Percentiles rank a stretch among this genome's conserved stretches.
Evolutionary conservation across 2,888 invertebrate genomes (phyloP).

Genomic region (Zygogramma bicolorata): DNA sequence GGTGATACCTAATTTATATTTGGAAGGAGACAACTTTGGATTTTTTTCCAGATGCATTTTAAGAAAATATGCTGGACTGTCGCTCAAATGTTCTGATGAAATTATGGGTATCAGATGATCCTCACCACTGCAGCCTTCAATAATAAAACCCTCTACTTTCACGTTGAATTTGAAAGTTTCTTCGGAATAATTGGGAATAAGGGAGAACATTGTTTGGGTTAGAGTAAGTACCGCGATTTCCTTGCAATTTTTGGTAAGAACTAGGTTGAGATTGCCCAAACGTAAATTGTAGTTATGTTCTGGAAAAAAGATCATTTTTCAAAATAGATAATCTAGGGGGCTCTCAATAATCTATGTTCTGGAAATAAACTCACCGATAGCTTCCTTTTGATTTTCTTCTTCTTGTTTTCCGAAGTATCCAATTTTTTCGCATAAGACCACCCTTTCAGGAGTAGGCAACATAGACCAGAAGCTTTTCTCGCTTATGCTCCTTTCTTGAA

Average conservation of each 20-base stretch:
- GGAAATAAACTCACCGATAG: conserved; percentile 51
- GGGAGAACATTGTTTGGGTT: conserved; percentile 72
- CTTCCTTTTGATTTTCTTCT: conserved; percentile 37
- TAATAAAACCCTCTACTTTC: conserved; percentile 78
- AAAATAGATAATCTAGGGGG: too few species aligned
- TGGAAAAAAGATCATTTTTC: conserved; percentile 58
- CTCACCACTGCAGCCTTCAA: conserved; percentile 80
- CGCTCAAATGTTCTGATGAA: conserved; percentile 72
- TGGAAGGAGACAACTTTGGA: conserved; percentile 74
- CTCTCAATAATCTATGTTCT: too few species aligned
- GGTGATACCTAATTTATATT: conserved; percentile 73
- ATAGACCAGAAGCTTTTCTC: conserved; percentile 67
- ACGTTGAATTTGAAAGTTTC: conserved; percentile 53
- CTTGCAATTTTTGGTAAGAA: conserved; percentile 75
- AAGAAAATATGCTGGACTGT: conserved; percentile 77
- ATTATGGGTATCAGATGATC: conserved; percentile 80
- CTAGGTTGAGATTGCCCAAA: conserved; percentile 78
- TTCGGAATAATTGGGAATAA: conserved; percentile 58
- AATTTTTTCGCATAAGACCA: conserved; percentile 63
- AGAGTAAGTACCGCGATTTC: conserved; percentile 80
- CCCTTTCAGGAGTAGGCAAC: conserved; percentile 64
- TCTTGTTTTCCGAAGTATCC: conserved; percentile 55
- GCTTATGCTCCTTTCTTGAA: conserved; percentile 74
- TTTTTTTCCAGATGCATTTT: conserved; percentile 82
- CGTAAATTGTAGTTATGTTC: conserved; percentile 84